Evolutionary conservation across 2,797 vertebrate genomes (phyloP).

Genomic region (Manis pentadactyla): DNA sequence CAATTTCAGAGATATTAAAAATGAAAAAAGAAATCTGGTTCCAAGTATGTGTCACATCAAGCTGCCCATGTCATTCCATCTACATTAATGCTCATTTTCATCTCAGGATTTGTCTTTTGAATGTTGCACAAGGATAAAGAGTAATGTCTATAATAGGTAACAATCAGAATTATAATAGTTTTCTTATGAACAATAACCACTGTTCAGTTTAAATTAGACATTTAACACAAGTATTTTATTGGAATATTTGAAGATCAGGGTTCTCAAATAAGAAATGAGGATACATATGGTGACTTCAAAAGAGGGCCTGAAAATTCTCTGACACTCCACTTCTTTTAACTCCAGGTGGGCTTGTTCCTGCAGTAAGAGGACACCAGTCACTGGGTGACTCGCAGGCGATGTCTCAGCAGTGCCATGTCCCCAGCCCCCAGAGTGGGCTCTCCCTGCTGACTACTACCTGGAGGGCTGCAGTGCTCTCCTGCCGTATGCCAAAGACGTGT

Average conservation of each 20-base stretch:
- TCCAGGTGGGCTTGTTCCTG: background rate
- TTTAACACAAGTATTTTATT: background rate
- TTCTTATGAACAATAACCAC: background rate
- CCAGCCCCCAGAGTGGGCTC: background rate
- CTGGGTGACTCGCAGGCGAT: rapidly evolving
- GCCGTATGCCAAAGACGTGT: background rate
- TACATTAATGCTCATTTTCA: background rate
- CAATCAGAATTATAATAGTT: background rate
- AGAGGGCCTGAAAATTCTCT: background rate
- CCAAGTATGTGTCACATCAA: background rate
- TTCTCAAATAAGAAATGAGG: background rate
- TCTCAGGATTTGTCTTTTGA: background rate
- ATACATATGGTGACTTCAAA: background rate
- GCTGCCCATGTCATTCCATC: background rate
- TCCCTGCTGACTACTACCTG: background rate
- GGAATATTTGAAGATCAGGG: background rate
- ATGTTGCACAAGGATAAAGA: background rate
- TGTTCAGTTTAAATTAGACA: background rate
- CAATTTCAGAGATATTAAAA: background rate
- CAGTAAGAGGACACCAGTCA: background rate
- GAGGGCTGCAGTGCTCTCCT: background rate
- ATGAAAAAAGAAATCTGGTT: background rate
- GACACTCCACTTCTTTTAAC: background rate
- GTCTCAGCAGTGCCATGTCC: no score
- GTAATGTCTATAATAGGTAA: background rate